Evolutionary conservation across 1,140 invertebrate genomes (phyloP).

Genomic region (Heliothis virescens): DNA sequence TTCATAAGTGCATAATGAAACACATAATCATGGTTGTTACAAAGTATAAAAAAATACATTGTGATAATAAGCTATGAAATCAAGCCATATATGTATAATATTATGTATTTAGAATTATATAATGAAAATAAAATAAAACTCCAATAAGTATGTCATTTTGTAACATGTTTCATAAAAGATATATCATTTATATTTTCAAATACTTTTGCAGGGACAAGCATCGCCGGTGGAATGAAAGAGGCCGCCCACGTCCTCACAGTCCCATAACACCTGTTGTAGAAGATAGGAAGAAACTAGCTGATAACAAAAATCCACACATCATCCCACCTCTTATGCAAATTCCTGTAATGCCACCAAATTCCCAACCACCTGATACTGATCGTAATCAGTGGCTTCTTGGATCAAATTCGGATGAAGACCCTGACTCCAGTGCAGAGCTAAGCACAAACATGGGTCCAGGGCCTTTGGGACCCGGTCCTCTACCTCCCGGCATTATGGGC

Average conservation of each 20-base stretch:
- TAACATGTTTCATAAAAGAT: neutral
- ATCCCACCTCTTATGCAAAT: conserved; percentile 80
- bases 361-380: conserved; percentile 60
- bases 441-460: conserved; percentile 44
- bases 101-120: too few relatives aligned
- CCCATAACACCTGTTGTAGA: conserved; percentile 74
- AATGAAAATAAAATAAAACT: too few relatives aligned
- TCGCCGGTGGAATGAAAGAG: conserved; percentile 73
- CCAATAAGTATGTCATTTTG: too few relatives aligned
- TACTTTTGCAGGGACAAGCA: conserved; percentile 67
- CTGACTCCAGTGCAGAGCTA: conserved; percentile 61
- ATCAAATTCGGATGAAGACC: conserved; percentile 55
- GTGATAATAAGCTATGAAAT: too few relatives aligned
- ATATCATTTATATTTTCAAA: conserved; percentile 37
- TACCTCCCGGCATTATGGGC: conserved; percentile 57
- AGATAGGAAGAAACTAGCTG: conserved; percentile 69
- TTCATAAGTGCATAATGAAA: too few relatives aligned
- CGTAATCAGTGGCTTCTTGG: conserved; percentile 56
- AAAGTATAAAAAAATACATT: too few relatives aligned
- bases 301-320: conserved; percentile 61
- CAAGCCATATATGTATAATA: too few relatives aligned
- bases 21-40: too few relatives aligned
- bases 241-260: conserved; percentile 67
- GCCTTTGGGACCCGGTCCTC: conserved; percentile 38
- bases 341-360: conserved; percentile 68